Conservation (phyloP, 2,888 invertebrate species). For the Leptura quadrifasciata region DNA sequence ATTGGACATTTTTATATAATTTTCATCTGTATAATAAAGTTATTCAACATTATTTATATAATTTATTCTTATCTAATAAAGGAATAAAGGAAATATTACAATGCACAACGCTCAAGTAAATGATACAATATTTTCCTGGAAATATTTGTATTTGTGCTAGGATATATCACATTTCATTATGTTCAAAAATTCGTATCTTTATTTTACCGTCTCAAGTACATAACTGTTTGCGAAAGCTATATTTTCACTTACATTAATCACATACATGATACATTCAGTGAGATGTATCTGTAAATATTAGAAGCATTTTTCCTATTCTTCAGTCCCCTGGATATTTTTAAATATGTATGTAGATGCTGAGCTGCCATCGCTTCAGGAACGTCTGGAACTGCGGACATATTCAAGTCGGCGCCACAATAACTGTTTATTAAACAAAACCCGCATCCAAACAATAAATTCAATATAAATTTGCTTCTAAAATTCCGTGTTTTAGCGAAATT, state of each 20-base stretch:
- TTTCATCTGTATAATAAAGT: too few relatives aligned
- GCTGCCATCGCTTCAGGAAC: constrained; percentile 9
- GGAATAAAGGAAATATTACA: too few relatives aligned
- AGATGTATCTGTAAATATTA: not conserved
- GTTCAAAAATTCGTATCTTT: too few relatives aligned
- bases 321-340: constrained; percentile 6
- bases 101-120: too few relatives aligned
- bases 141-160: too few relatives aligned
- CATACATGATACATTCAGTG: not conserved
- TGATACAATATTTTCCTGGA: too few relatives aligned
- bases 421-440: constrained; percentile 19
- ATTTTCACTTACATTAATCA: not conserved
- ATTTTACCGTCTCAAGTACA: too few relatives aligned
- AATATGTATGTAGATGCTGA: constrained; percentile 5
- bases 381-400: constrained; percentile 18
- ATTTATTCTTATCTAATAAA: too few relatives aligned
- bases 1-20: too few relatives aligned
- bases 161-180: too few relatives aligned
- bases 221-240: too few relatives aligned
- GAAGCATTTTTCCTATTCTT: not conserved
- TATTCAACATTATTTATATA: too few relatives aligned
- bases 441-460: constrained; percentile 17
- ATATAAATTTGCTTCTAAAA: constrained; percentile 13
- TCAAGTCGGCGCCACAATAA: constrained; percentile 26
- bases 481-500: constrained; percentile 19